Base-by-base conservation (phyloP, 2,888 invertebrate genomes). In the Geophilus truncorum region DNA sequence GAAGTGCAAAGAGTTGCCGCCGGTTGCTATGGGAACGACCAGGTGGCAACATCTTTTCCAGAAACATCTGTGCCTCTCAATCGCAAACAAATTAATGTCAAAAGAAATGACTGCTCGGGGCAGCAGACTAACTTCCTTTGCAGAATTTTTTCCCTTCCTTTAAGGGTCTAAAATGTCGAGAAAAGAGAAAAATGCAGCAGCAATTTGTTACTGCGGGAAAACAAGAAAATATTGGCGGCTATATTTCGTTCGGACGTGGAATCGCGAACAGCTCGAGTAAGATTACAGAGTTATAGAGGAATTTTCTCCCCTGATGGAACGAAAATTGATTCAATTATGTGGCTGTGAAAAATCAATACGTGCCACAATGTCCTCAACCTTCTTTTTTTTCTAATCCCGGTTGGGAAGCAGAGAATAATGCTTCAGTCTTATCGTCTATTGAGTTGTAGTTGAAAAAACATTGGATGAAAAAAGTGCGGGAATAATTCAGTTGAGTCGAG, bases 41-140 rank as follows among this genome's bases (percentile, higher is more conserved):
- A 57, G 57, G 57, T 57, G 57, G 57, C 57, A 57, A 57, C 57
- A 57, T 57, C 57, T 57, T 57, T 57, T 57, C 57, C 57, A 57
- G 15, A 15, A 57, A 57, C 57, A 57, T 57, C 57, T 57, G 57
- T 57, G 57, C 57, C 57, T 57, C 57, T 57, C 57, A 57, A 57
- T 57, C 57, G 57, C 57, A 57, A 57, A 57, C 57, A 57, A 57
- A 57, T 57, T 57, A 57, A 57, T 57, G 57, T 57, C 57, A 57
- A 57, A 57, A 57, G 57, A 57, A 57, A 57, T 57, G 57, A 57
- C 57, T 57, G 57, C 57, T 57, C n/a, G 57, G 23, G 57, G 57
- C 57, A 18, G 21, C 57, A 57, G 57, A 57, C 57, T 9, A 57
- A 57, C 57, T 57, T 57, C 57, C 57, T 57, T 21, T 57, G 40